Base-by-base conservation (phyloP, 2,888 invertebrate species). In the Caenorhabditis macrosperma region DNA sequence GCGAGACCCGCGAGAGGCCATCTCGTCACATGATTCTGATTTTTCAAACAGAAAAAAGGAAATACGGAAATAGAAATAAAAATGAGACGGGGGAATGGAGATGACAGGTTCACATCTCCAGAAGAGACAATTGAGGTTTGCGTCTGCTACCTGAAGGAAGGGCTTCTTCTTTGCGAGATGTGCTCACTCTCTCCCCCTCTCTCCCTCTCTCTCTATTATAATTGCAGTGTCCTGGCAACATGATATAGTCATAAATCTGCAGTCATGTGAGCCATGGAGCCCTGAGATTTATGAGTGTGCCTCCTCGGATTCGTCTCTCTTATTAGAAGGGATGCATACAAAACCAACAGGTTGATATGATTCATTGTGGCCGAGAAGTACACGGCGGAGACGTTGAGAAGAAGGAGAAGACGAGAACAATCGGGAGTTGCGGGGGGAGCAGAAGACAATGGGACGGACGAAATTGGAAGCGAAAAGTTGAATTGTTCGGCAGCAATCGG, bases 181-280 rank as follows among this genome's bases (percentile, higher is more conserved):
- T n/a, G n/a, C n/a, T n/a, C n/a, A n/a, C n/a, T n/a, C n/a, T n/a
- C n/a, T n/a, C n/a, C n/a, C n/a, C n/a, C n/a, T n/a, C n/a, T n/a
- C n/a, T n/a, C n/a, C n/a, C n/a, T n/a, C n/a, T n/a, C n/a, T 55
- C 20, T 26, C 1, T 59, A 2, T 12, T 12, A 15, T 50, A 64
- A 64, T 64, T 64, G 52, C 64, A 64, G 64, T 38, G 35, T 52
- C 64, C 64, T 64, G 30, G 64, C 64, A 64, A 64, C 64, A 28
- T 48, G 46, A 30, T 17, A 22, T 24, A 59, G 22, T 15, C 41
- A 64, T 64, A 64, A 50, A 52, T 64, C 50, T 48, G 22, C n/a
- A 24, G 64, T 50, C 50, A 64, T 50, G 48, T 52, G 24, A 50
- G 38, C 44, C 17, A 17, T 20, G 28, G 15, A 12, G n/a, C 15